phyloP scores from a whole-genome alignment of 2,113 vertebrate genomes.

The Oncorhynchus tshawytscha region DNA sequence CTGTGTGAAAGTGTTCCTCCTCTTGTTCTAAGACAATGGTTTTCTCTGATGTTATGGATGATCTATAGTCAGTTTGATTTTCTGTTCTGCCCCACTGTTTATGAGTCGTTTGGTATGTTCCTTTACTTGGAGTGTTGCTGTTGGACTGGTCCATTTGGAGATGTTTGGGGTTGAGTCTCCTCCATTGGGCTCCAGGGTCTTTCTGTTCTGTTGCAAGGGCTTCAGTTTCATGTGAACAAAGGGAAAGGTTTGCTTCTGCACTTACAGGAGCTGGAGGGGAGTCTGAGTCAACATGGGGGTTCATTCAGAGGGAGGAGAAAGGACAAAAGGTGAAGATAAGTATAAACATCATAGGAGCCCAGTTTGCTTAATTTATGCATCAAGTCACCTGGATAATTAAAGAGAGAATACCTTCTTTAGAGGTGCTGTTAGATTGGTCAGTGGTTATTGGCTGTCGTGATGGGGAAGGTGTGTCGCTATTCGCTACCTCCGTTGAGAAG shows the following conservation, averaged over 20 bases:
- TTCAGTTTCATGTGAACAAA: slow-evolving; percentile 22
- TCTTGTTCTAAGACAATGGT: not conserved
- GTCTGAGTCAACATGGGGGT: not conserved
- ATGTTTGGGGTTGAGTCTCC: slow-evolving; percentile 25
- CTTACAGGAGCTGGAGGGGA: not conserved
- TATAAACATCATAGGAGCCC: not conserved
- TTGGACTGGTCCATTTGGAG: not conserved
- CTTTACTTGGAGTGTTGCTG: slow-evolving; percentile 17
- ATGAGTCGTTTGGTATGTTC: not conserved
- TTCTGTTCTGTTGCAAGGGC: slow-evolving; percentile 28
- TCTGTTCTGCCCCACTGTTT: not conserved
- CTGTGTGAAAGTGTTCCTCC: slow-evolving; percentile 18
- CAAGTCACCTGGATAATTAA: not conserved
- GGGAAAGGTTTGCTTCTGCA: not conserved
- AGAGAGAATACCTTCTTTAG: slow-evolving; percentile 13
- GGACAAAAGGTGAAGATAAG: not conserved
- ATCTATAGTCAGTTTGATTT: slow-evolving; percentile 10
- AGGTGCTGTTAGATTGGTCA: slow-evolving; percentile 1
- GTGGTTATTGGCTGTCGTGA: slow-evolving; percentile 24
- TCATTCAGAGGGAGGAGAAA: not conserved
- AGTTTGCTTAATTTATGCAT: not conserved
- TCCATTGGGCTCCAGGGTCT: slow-evolving; percentile 27
- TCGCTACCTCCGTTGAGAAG: slow-evolving; percentile 52
- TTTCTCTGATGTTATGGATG: slow-evolving; percentile 7
- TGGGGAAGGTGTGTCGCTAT: slow-evolving; percentile 11